Percentiles rank a stretch among this genome's conserved stretches.
Evolutionary conservation across 2,888 invertebrate genomes (phyloP).

Genomic region (Ophioninae sp.): DNA sequence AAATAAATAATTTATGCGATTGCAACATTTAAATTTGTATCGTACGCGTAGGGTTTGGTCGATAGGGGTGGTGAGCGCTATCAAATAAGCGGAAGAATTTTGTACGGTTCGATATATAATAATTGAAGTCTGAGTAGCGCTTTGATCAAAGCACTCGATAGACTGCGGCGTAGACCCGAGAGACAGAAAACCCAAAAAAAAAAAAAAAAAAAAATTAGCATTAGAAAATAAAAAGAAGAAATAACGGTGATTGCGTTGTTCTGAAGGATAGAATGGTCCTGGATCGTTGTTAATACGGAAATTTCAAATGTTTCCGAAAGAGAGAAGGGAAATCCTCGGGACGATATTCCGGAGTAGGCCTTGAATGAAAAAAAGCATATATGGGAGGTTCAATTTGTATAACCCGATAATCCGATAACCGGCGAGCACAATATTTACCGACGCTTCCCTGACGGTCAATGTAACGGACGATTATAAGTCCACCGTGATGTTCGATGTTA

Average conservation of each 20-base stretch:
- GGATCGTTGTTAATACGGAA: conserved; percentile 12
- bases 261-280: conserved; percentile 8
- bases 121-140: conserved; percentile 57
- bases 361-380: conserved; percentile 61
- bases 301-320: conserved; percentile 4
- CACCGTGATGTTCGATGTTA: conserved; percentile 62
- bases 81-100: conserved; percentile 52
- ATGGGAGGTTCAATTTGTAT: conserved; percentile 26
- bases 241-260: conserved; percentile 31
- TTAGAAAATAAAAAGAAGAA: conserved; percentile 10
- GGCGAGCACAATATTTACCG: conserved; percentile 30
- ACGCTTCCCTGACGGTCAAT: conserved; percentile 53
- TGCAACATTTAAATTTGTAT: neutral
- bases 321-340: conserved; percentile 25
- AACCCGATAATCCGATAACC: conserved; percentile 28
- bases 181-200: conserved; percentile 16
- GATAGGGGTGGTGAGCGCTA: conserved; percentile 37
- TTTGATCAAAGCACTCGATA: conserved; percentile 42
- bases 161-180: conserved; percentile 17
- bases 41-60: conserved; percentile 28
- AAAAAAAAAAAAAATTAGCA: neutral
- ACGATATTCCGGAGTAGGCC: conserved; percentile 60
- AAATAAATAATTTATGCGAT: neutral
- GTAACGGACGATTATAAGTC: conserved; percentile 51
- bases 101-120: conserved; percentile 62